These are phyloP conservation scores for Nasonia vitripennis DNA, from an alignment of 1,140 invertebrate species.

Conservation along the genomic window DNA sequence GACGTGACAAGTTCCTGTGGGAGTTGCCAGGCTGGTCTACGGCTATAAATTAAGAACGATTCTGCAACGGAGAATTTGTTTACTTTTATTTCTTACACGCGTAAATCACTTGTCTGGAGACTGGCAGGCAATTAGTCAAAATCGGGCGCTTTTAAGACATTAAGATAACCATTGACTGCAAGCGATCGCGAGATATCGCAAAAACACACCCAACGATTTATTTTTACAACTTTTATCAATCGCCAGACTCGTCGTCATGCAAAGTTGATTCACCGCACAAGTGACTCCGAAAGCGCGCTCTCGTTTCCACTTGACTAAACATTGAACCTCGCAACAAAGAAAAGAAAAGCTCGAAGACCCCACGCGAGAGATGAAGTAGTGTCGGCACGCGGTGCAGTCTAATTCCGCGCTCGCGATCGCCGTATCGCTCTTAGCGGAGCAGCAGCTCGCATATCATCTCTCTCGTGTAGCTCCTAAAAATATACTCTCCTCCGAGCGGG, in stretches of 20 bases:
- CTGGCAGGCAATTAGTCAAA: conserved; percentile 10
- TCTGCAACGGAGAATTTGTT: not conserved
- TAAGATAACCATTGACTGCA: not conserved
- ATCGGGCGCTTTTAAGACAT: not conserved
- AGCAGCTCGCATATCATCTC: not conserved
- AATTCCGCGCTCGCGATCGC: not conserved
- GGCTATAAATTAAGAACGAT: not conserved
- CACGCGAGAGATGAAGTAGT: not conserved
- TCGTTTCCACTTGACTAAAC: not conserved
- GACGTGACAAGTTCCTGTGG: not conserved
- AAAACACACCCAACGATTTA: not conserved
- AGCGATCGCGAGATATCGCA: not conserved
- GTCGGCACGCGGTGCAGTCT: not conserved
- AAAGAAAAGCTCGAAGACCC: not conserved
- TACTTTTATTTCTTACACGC: not conserved
- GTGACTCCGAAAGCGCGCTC: not conserved
- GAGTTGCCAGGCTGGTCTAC: not conserved
- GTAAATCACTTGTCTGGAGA: not conserved
- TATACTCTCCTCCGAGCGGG: not conserved
- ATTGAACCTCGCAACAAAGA: not conserved
- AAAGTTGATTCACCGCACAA: not conserved
- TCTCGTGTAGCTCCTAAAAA: not conserved
- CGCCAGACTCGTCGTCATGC: too few relatives aligned
- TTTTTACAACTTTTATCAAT: not conserved
- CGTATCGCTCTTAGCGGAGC: not conserved